A percentile compares a stretch with the other conserved stretches of the same genome.
phyloP scores from a whole-genome alignment of 2,113 vertebrate genomes.

The Ageneiosus marmoratus region DNA sequence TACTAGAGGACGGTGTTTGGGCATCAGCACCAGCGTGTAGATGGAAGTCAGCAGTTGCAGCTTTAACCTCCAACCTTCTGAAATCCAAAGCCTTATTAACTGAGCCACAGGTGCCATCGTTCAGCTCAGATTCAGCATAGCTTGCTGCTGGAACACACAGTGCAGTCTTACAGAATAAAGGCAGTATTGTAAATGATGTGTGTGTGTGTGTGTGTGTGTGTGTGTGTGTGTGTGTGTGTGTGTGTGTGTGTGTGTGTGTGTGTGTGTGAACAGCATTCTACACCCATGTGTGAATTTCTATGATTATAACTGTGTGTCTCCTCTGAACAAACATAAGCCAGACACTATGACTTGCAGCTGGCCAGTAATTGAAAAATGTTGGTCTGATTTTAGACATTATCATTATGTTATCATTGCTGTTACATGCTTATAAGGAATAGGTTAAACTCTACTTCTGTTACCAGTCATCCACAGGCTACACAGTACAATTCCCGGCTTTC shows the following conservation, averaged over 20 bases:
- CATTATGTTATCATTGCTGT: too few species aligned
- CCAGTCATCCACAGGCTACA: too few species aligned
- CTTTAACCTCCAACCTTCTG: not conserved
- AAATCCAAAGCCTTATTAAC: not conserved
- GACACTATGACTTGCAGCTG: not conserved
- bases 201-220: not conserved
- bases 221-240: not conserved
- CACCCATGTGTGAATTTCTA: conserved; percentile 42
- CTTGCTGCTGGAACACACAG: too few species aligned
- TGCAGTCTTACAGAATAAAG: not conserved
- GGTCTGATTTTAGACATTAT: too few species aligned
- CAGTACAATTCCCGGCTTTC: too few species aligned
- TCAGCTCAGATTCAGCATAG: not conserved
- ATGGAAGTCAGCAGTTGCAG: not conserved
- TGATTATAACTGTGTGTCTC: conserved; percentile 17
- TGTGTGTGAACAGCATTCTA: conserved; percentile 23
- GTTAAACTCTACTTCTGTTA: too few species aligned
- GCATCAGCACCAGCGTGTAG: too few species aligned
- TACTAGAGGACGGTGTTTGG: too few species aligned
- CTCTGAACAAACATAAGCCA: not conserved
- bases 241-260: conserved; percentile 3
- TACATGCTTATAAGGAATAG: too few species aligned
- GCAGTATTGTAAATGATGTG: not conserved
- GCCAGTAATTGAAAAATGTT: too few species aligned
- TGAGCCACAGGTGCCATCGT: not conserved